Base-by-base conservation (phyloP, 2,113 vertebrate species). In the Oxyruncus cristatus region DNA sequence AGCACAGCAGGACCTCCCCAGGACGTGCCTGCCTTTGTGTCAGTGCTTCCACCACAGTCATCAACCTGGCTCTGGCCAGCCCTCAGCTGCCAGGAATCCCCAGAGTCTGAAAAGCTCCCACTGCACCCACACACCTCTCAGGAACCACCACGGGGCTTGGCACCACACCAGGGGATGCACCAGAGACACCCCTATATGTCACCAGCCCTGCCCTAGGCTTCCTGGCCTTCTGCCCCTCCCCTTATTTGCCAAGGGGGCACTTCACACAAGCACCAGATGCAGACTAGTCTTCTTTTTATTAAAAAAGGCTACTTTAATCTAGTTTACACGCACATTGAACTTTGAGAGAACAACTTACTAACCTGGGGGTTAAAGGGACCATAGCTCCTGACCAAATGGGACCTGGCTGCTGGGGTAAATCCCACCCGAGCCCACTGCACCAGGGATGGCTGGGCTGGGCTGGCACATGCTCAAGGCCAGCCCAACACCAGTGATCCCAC, bases 131-230 rank as follows among this genome's bases (percentile, higher is more conserved):
- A 0, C 28, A 72, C 8, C 73, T 50, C 44, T 18, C 30, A 23
- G 59, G 15, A 53, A 22, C 6, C 30, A 30, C 42, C 4, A 0
- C 0, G 5, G 61, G n/a, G 26, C n/a, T 28, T 2, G 8, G 50
- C 50, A 42, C 41, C 1, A 0, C 11, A 26, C 55, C 0, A 0
- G 22, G n/a, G 30, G 17, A 6, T 12, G 17, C 62, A 55, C 44
- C 32, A 17, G 39, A 39, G 35, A 63, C 59, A 59, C 44, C 35
- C 41, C 37, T 24, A 41, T 52, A 47, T 0, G 0, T 33, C 70
- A 90, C 21, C 41, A 81, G 39, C 49, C 41, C 58, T 65, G 20
- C 8, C 19, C 13, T 66, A 47, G 61, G 21, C 42, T 73, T 21
- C 47, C 53, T 12, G 32, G n/a, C 24, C 39, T 33, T 63, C 39